Percentiles rank a stretch among this genome's conserved stretches.
These are phyloP conservation scores for Dinothrombium tinctorium DNA, from an alignment of 1,140 invertebrate genomes.

Conservation along the genomic window DNA sequence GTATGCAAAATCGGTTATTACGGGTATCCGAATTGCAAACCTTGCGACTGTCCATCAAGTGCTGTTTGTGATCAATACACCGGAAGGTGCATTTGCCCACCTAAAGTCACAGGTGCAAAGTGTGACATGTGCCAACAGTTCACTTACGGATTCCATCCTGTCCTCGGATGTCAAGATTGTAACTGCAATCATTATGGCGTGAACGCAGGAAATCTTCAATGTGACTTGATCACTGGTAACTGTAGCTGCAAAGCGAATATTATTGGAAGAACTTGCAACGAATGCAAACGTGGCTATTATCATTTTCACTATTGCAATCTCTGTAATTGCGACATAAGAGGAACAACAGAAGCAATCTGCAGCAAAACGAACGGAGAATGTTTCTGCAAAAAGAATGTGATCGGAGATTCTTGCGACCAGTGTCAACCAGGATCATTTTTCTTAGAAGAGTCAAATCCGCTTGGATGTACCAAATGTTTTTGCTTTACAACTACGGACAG, in stretches of 20 bases:
- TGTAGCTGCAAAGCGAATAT: slow-evolving; percentile 68
- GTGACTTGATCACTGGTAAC: slow-evolving; percentile 57
- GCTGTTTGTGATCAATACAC: slow-evolving; percentile 21
- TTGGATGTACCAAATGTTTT: slow-evolving; percentile 89
- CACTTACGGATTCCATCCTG: slow-evolving; percentile 80
- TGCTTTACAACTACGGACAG: slow-evolving; percentile 82
- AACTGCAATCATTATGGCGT: slow-evolving; percentile 66
- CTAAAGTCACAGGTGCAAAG: slow-evolving; percentile 46
- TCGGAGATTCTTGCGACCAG: slow-evolving; percentile 48
- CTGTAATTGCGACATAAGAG: slow-evolving; percentile 63
- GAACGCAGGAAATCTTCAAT: slow-evolving; percentile 39
- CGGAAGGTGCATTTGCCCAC: slow-evolving; percentile 16
- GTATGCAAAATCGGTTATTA: slow-evolving; percentile 73
- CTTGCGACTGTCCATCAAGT: slow-evolving; percentile 55
- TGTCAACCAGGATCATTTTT: slow-evolving; percentile 81
- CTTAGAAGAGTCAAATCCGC: slow-evolving; percentile 52
- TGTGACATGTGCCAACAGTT: slow-evolving; percentile 67
- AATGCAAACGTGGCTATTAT: slow-evolving; percentile 57
- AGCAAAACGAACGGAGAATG: slow-evolving; percentile 63
- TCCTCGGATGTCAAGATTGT: slow-evolving; percentile 87
- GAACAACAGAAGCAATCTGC: slow-evolving; percentile 73
- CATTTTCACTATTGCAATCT: slow-evolving; percentile 63
- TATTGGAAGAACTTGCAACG: slow-evolving; percentile 62
- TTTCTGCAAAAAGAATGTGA: slow-evolving; percentile 65
- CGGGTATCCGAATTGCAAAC: slow-evolving; percentile 78